phyloP scores from a whole-genome alignment of 2,797 vertebrate genomes.

The Calcarius lapponicus region DNA sequence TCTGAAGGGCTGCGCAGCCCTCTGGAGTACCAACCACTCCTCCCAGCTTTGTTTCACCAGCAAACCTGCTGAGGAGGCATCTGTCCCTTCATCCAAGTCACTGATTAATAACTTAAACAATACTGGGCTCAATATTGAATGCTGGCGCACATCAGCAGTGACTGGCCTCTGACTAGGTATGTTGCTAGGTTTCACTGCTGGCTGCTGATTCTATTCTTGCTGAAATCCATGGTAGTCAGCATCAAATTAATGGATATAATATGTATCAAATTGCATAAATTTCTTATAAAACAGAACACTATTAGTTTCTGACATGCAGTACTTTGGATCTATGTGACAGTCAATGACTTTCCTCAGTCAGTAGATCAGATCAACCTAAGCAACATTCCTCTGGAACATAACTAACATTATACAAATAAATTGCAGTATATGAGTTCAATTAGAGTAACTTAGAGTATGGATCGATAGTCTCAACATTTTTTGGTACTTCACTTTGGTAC shows the following conservation, averaged over 20 bases:
- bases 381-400: rapidly evolving
- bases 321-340: neutral
- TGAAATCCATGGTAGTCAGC: neutral
- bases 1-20: neutral
- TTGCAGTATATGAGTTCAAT: neutral
- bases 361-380: neutral
- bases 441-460: rapidly evolving
- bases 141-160: neutral
- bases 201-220: neutral
- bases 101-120: neutral
- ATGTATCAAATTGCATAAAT: neutral
- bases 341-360: neutral
- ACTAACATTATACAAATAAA: neutral
- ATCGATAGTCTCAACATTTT: neutral
- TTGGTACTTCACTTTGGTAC: neutral
- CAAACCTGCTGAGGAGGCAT: neutral
- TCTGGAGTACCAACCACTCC: neutral
- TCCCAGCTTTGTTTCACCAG: neutral
- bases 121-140: neutral
- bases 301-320: neutral
- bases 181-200: neutral
- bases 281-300: neutral
- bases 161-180: neutral
- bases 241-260: neutral
- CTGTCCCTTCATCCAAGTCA: neutral